These are phyloP conservation scores for Calameuta idolon DNA, from an alignment of 2,888 invertebrate species.

Conservation along the genomic window DNA sequence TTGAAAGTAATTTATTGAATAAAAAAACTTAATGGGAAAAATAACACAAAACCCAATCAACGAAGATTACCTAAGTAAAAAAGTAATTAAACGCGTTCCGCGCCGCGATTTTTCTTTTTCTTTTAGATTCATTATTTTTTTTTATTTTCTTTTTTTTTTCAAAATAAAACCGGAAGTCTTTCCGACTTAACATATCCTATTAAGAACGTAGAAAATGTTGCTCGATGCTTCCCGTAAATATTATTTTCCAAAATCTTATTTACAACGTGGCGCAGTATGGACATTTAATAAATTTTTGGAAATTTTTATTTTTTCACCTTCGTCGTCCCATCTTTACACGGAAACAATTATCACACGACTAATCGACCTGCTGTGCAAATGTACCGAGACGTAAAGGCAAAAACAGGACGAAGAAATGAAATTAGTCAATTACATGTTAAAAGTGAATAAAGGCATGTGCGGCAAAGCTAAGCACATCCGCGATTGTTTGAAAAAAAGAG, in stretches of 20 bases:
- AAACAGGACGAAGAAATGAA: slow-evolving; percentile 30
- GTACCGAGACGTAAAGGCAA: background rate
- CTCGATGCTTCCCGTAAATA: background rate
- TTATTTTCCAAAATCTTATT: background rate
- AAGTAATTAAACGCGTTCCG: background rate
- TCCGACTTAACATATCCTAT: background rate
- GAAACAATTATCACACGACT: background rate
- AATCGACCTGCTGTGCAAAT: background rate
- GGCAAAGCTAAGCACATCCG: background rate
- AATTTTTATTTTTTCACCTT: background rate
- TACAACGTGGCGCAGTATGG: background rate
- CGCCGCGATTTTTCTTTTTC: background rate
- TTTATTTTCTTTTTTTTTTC: background rate
- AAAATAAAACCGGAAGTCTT: background rate
- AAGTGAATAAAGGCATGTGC: slow-evolving; percentile 15
- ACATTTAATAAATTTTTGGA: background rate
- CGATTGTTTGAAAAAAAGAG: background rate
- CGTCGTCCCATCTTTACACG: background rate
- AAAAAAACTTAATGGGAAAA: background rate
- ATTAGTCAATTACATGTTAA: slow-evolving; percentile 45
- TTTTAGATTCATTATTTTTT: background rate
- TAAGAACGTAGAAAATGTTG: background rate
- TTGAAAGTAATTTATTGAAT: background rate
- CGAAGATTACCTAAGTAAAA: background rate
- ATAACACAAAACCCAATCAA: background rate